Evolutionary conservation across 2,797 vertebrate species (phyloP), one percentile per base, ranked within the genome.

Genomic region (Eulemur rubriventer): DNA sequence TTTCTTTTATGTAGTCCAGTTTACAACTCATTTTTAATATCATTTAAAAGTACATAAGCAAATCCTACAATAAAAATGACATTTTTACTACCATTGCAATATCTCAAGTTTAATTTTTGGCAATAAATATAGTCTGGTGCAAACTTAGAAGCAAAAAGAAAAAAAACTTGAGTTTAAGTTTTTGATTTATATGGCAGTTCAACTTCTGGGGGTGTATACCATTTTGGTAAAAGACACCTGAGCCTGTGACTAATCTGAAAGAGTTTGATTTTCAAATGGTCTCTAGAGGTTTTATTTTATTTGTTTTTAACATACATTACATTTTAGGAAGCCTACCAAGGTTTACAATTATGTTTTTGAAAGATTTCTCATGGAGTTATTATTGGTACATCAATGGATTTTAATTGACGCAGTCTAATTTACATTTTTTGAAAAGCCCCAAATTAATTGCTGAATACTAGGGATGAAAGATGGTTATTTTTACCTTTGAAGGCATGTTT

Each of bases 61-160:
- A 96, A 97, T 93, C 57, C 75, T 93, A 93, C 75, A 82, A 57
- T 57, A 57, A 57, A 57, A 24, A 57, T 97, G 95, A 93, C 92
- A 95, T 94, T 97, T 98, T 97, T 97, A 97, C 96, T 97, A 93
- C n/a, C 18, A 80, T 88, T 97, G 61, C 96, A 91, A 96, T 94
- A 96, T 91, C 79, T 96, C 65, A 97, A 61, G 75, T 92, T 97
- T 97, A 97, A 96, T 89, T 97, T 96, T 89, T 95, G 63, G 75
- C 93, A 97, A 75, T 95, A 96, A 96, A 96, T 94, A 89, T 70
- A 86, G 59, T 78, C 63, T 80, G 35, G 14, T 52, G 4, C 4
- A 96, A 93, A 93, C 43, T 94, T 89, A 89, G 48, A 84, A 89
- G 33, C 5, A 38, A 52, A 84, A 28, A 28, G 4, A 8, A 22